These are phyloP conservation scores for Pagrus major DNA, from an alignment of 2,113 vertebrate species.

Conservation along the genomic window DNA sequence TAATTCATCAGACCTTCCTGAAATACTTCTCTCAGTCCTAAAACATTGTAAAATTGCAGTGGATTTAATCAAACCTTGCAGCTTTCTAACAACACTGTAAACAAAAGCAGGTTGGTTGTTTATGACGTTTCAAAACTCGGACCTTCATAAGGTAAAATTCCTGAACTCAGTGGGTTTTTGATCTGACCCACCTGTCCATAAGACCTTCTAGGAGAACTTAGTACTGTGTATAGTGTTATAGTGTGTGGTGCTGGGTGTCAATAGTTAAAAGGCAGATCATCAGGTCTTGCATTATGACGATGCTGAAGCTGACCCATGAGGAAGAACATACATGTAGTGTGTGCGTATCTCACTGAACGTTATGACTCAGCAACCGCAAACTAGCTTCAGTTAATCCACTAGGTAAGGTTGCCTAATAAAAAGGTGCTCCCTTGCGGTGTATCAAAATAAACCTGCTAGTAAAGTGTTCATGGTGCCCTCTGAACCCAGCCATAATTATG, in stretches of 20 bases:
- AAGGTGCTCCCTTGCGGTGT: too few species aligned
- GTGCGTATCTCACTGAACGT: neutral
- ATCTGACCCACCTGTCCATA: too few species aligned
- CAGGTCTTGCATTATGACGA: neutral
- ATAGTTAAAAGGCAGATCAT: neutral
- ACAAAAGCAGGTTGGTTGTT: neutral
- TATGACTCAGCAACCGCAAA: too few species aligned
- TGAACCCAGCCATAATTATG: neutral
- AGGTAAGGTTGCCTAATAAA: too few species aligned
- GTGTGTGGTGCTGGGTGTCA: neutral
- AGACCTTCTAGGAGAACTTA: neutral
- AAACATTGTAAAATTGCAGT: neutral
- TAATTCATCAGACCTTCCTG: neutral
- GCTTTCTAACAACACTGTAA: neutral
- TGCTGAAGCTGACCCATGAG: neutral
- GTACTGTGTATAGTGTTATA: too few species aligned
- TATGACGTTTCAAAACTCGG: neutral
- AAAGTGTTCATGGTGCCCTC: neutral
- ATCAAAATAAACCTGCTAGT: too few species aligned
- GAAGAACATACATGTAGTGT: neutral
- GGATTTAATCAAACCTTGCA: neutral
- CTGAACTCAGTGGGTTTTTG: neutral
- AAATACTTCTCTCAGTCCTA: neutral
- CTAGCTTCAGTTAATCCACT: too few species aligned
- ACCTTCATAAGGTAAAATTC: neutral